These are phyloP conservation scores for Spermophilus dauricus DNA, from an alignment of 2,113 vertebrate species.

Conservation along the genomic window DNA sequence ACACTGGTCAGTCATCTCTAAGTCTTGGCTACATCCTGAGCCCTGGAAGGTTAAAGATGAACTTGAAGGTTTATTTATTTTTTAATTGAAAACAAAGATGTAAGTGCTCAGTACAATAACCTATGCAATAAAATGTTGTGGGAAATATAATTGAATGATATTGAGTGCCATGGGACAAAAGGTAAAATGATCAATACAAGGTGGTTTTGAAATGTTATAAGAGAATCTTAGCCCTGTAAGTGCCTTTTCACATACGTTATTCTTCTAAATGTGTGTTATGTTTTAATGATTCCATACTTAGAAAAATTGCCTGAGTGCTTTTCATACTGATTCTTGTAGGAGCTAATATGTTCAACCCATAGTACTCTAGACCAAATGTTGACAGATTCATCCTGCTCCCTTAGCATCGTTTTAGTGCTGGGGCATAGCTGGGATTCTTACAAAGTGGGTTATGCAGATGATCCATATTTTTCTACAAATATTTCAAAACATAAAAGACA, in stretches of 20 bases:
- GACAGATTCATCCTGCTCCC: neutral
- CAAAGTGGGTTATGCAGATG: neutral
- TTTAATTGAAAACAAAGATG: neutral
- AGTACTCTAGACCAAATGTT: neutral
- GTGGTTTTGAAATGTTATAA: neutral
- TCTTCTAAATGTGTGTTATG: neutral
- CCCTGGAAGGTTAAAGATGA: neutral
- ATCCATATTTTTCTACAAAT: conserved; percentile 59
- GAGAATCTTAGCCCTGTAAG: neutral
- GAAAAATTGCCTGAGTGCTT: neutral
- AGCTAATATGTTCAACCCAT: neutral
- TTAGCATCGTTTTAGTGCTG: neutral
- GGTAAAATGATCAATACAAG: neutral
- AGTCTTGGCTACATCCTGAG: neutral
- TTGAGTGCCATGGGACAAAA: no score
- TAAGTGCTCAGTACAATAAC: neutral
- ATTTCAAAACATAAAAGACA: neutral
- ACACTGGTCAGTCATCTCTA: neutral
- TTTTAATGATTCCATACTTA: neutral
- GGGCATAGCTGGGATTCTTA: conserved; percentile 51
- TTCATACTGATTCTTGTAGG: neutral
- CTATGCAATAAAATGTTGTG: neutral
- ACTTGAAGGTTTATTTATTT: neutral
- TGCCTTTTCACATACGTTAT: neutral
- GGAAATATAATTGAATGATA: neutral